Evolutionary conservation across 2,797 vertebrate genomes (phyloP).

Genomic region (Vultur gryphus): DNA sequence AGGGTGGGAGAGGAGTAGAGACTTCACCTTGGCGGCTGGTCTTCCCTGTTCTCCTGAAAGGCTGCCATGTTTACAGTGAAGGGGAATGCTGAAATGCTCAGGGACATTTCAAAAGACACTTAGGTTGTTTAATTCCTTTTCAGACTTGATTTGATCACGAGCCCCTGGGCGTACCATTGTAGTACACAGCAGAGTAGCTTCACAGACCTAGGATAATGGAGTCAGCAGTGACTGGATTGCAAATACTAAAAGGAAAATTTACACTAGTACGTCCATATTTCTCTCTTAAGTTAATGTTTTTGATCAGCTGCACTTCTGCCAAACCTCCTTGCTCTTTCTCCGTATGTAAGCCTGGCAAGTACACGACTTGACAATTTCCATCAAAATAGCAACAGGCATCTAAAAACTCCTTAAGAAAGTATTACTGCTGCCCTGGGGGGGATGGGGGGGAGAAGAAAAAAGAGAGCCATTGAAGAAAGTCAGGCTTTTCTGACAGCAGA

Average conservation of each 20-base stretch:
- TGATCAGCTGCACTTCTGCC: not conserved
- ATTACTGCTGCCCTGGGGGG: not conserved
- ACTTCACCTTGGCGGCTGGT: not conserved
- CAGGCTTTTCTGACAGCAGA: not conserved
- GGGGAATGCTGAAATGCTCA: not conserved
- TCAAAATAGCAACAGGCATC: not conserved
- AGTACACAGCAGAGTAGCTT: not conserved
- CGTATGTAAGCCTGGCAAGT: not conserved
- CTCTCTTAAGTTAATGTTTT: not conserved
- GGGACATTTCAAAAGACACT: not conserved
- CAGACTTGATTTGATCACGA: not conserved
- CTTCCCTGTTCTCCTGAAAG: not conserved
- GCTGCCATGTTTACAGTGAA: not conserved
- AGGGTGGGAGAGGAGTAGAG: too few relatives aligned
- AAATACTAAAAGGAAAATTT: not conserved
- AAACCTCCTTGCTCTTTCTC: not conserved
- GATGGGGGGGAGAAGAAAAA: accelerated
- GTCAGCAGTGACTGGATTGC: too few relatives aligned
- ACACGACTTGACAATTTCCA: not conserved
- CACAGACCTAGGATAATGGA: not conserved
- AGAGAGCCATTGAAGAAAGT: accelerated
- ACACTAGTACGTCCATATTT: not conserved
- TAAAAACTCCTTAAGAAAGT: not conserved
- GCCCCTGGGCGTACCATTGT: accelerated
- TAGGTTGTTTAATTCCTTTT: not conserved